Evolutionary conservation across 1,140 invertebrate genomes (phyloP), one percentile per base, ranked within the genome.

Genomic region (Drosophila kanapiae): DNA sequence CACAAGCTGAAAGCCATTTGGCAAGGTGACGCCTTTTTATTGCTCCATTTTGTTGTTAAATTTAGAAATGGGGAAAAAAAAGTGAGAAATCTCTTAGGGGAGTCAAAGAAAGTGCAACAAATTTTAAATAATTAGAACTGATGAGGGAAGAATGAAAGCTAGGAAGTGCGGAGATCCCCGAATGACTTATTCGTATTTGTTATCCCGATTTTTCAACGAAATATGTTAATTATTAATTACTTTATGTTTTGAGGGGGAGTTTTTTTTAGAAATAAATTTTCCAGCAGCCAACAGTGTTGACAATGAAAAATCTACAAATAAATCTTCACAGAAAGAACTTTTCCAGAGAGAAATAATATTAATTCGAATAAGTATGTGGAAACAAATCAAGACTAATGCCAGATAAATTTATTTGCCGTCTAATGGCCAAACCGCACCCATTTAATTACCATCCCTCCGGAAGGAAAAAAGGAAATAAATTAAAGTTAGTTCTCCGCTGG

Each of bases 211-310:
- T 68, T 68, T 63, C 60, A 60, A 67, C 79, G 79, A 88, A 88
- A 88, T 90, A 90, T 88, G 85, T 84, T 88, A 81, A 85, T 85
- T 85, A 88, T 90, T 88, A 90, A 88, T 88, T 90, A 77, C 54
- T 53, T 69, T 62, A 48, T 53, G 48, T 18, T 54, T 57, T 33
- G 1, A 7, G 35, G 29, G 54, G 58, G 68, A 57, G 61, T 37
- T 78, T 64, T 61, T 53, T 61, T 83, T 75, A 72, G 62, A 58
- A 67, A 70, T 82, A 69, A 67, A 76, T 86, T 70, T 47, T 23
- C 11, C 31, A 23, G 16, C 31, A 47, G 16, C 60, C 37, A 54
- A 40, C 68, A 60, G 61, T 80, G 84, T 69, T 90, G 80, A 84
- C 80, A 80, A 61, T 56, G 8, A 23, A 57, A 62, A 67, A 61